These are phyloP conservation scores for Pemphigus obesinymphae DNA, from an alignment of 1,140 invertebrate genomes.

Conservation along the genomic window DNA sequence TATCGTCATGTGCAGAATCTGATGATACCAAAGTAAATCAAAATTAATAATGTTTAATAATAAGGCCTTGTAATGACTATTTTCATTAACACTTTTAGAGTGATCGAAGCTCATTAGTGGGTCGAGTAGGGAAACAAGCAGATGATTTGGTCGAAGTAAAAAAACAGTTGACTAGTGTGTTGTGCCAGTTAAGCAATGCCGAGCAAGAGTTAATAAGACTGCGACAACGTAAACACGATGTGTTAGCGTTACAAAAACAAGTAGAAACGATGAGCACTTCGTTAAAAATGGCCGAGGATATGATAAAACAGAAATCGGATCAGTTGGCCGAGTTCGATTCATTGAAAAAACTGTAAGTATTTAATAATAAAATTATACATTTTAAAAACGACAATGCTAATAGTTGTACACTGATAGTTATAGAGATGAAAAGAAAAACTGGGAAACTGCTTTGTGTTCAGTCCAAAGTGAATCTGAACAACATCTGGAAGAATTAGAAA, in stretches of 20 bases:
- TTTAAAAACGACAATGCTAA: not conserved
- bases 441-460: conserved; percentile 55
- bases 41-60: not conserved
- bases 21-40: conserved; percentile 13
- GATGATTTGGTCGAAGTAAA: conserved; percentile 65
- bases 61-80: not conserved
- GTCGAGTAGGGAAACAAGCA: conserved; percentile 54
- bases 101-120: conserved; percentile 39
- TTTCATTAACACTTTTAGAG: conserved; percentile 16
- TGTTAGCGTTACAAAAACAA: conserved; percentile 62
- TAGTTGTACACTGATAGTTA: conserved; percentile 42
- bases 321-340: conserved; percentile 63
- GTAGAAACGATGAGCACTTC: conserved; percentile 35
- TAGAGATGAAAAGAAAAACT: conserved; percentile 57
- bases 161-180: conserved; percentile 52
- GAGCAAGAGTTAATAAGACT: conserved; percentile 67
- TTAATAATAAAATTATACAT: not conserved
- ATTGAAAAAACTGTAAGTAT: conserved; percentile 54
- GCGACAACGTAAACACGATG: conserved; percentile 62
- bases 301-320: conserved; percentile 62
- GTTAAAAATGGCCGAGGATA: conserved; percentile 66
- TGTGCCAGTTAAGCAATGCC: conserved; percentile 52
- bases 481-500: conserved; percentile 44
- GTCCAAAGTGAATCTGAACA: conserved; percentile 16
- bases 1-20: conserved; percentile 28